Evolutionary conservation across 2,113 vertebrate species (phyloP).

Genomic region (Hyperopisus bebe): DNA sequence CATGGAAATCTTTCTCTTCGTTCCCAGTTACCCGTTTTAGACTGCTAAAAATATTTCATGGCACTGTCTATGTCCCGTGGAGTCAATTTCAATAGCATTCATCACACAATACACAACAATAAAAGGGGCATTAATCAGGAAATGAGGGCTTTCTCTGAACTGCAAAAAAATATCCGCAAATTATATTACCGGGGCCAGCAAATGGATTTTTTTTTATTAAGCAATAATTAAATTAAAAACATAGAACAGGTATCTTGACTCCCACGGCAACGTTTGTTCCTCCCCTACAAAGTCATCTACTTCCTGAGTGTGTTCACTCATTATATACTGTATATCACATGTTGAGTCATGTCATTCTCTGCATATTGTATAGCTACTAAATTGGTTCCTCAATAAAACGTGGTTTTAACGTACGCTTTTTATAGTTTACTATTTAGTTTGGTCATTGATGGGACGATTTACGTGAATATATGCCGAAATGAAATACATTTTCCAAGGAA

Average conservation of each 20-base stretch:
- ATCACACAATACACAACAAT: constrained; percentile 45
- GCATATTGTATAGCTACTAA: neutral
- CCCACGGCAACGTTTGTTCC: neutral
- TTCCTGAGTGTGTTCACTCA: neutral
- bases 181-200: neutral
- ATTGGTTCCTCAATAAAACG: neutral
- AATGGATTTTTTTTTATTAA: constrained; percentile 3
- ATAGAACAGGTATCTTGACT: neutral
- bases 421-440: neutral
- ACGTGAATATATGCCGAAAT: neutral
- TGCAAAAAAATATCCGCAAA: neutral
- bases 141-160: constrained; percentile 37
- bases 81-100: constrained; percentile 48
- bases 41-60: constrained; percentile 43
- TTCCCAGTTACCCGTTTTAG: constrained; percentile 36
- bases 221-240: neutral
- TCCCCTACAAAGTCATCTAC: neutral
- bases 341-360: neutral
- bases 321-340: no score
- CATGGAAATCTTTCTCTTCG: constrained; percentile 45
- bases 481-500: neutral
- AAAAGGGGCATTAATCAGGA: constrained; percentile 64
- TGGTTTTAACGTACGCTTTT: neutral
- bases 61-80: constrained; percentile 46
- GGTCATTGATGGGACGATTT: neutral